These are phyloP conservation scores for Sardinella longiceps DNA, from an alignment of 2,797 vertebrate genomes.

Conservation along the genomic window DNA sequence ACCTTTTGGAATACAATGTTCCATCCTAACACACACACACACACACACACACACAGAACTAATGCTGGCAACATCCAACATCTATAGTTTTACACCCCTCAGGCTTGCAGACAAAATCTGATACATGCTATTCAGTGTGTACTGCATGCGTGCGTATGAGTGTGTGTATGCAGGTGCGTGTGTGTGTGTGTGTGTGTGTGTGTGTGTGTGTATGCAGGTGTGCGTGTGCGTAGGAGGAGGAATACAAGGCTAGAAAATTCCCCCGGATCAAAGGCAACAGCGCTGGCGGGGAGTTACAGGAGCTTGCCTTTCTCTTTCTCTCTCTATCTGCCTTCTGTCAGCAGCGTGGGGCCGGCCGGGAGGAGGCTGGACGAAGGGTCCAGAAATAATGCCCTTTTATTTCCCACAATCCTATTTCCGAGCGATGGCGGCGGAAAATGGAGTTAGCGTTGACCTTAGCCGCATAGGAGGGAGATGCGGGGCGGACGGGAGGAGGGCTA, in stretches of 20 bases:
- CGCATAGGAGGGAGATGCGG: neutral
- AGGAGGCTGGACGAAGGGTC: neutral
- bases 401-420: neutral
- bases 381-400: neutral
- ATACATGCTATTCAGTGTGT: constrained; percentile 16
- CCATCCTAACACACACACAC: neutral
- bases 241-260: constrained; percentile 3
- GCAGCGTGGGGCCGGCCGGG: neutral
- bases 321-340: neutral
- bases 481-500: neutral
- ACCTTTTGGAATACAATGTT: neutral
- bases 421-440: neutral
- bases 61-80: neutral
- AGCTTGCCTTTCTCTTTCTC: neutral
- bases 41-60: neutral
- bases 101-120: constrained; percentile 17
- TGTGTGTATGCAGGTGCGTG: neutral
- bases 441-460: constrained; percentile 3
- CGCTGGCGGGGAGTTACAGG: neutral
- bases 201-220: neutral
- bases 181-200: neutral
- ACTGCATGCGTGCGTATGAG: neutral
- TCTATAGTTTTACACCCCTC: constrained; percentile 7
- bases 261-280: neutral
- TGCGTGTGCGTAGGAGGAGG: neutral